These are phyloP conservation scores for Phenganax marumi DNA, from an alignment of 92 coral and sea anemone species.

Conservation along the genomic window DNA sequence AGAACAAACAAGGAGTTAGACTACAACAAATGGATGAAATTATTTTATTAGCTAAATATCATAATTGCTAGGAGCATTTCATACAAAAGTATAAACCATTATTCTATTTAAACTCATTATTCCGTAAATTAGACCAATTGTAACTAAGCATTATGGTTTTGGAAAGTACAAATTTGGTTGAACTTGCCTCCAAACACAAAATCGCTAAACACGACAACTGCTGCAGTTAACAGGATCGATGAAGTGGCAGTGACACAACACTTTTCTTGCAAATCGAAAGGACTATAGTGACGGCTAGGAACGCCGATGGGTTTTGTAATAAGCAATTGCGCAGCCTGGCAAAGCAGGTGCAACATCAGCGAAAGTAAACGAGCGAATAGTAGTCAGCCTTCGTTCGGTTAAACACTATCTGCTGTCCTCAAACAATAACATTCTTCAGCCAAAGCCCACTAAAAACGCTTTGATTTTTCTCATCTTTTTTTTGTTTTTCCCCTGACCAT, in stretches of 20 bases:
- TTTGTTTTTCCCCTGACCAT: background rate
- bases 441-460: background rate
- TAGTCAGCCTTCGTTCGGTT: no score
- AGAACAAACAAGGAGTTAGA: no score
- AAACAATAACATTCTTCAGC: no score
- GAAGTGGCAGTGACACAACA: background rate
- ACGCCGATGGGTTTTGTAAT: no score
- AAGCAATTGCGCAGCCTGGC: no score
- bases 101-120: background rate
- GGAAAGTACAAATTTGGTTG: background rate
- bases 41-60: background rate
- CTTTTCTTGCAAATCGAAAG: background rate
- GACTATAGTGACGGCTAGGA: no score
- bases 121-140: no score
- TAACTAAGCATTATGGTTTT: background rate
- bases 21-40: background rate
- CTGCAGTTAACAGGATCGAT: background rate
- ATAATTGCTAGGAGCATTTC: background rate
- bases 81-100: constrained; percentile 7
- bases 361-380: no score
- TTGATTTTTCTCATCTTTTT: background rate
- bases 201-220: background rate
- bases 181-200: background rate
- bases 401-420: no score
- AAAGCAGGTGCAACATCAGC: no score